A percentile compares a stretch with the other conserved stretches of the same genome.
Evolutionary conservation across 2,113 vertebrate species (phyloP).

Genomic region (Hypocryptadius cinnamomeus): DNA sequence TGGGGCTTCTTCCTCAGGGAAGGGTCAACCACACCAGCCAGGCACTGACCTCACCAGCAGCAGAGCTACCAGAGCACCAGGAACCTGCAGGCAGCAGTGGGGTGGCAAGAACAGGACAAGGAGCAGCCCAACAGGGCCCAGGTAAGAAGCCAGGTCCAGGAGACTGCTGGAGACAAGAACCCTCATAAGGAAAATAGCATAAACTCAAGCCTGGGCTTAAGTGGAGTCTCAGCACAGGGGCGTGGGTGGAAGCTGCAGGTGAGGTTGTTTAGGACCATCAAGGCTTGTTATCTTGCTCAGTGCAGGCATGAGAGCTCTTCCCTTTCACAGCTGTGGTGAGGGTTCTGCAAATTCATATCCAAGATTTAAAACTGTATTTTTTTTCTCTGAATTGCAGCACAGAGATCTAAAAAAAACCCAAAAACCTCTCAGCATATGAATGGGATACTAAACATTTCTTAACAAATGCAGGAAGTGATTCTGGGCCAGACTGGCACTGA

Average conservation of each 20-base stretch:
- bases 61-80: neutral
- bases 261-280: neutral
- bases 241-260: neutral
- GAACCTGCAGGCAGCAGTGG: neutral
- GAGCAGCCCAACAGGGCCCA: neutral
- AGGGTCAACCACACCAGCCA: neutral
- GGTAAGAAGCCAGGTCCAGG: fast-evolving
- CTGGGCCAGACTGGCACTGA: neutral
- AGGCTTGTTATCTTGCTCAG: neutral
- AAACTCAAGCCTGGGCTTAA: neutral
- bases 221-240: neutral
- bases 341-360: neutral
- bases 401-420: neutral
- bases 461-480: neutral
- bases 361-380: neutral
- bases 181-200: fast-evolving
- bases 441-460: neutral
- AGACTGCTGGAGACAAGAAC: neutral
- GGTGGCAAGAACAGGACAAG: fast-evolving
- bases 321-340: neutral
- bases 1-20: neutral
- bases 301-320: neutral
- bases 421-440: neutral
- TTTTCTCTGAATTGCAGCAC: neutral
- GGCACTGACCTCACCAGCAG: neutral